These are phyloP conservation scores for Karalla daura DNA, from an alignment of 2,797 vertebrate species.

Conservation along the genomic window DNA sequence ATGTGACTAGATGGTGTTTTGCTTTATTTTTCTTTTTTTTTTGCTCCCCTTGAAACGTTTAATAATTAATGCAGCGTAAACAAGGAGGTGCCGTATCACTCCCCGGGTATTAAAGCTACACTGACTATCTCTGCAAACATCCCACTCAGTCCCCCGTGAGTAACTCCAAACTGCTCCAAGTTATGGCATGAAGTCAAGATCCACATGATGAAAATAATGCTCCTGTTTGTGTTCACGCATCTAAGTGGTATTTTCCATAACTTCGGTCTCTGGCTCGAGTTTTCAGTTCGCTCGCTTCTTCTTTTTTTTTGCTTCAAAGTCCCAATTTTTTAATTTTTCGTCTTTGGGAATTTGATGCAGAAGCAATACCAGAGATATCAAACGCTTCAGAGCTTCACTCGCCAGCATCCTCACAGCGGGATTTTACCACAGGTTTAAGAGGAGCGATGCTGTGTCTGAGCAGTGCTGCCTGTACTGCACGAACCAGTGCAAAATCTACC, in stretches of 20 bases:
- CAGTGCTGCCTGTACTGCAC: background rate
- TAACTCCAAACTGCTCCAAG: constrained; percentile 14
- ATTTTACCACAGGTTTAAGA: no score
- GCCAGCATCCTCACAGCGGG: no score
- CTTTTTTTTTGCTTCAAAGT: background rate
- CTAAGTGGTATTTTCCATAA: background rate
- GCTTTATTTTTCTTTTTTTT: constrained; percentile 19
- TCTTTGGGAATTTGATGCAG: no score
- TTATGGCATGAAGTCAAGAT: constrained; percentile 31
- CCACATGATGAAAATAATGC: constrained; percentile 19
- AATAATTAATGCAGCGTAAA: constrained; percentile 50
- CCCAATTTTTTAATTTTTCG: background rate
- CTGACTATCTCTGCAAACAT: constrained; percentile 50
- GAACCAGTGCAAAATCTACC: background rate
- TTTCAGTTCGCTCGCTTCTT: background rate
- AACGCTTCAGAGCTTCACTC: no score
- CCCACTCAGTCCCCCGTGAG: constrained; percentile 29
- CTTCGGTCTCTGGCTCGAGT: background rate
- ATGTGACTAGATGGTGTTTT: no score
- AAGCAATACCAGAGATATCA: no score
- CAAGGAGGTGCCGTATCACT: constrained; percentile 32
- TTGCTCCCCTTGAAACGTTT: constrained; percentile 12
- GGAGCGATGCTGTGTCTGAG: background rate
- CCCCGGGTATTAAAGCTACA: constrained; percentile 39
- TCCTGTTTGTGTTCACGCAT: constrained; percentile 1